Evolutionary conservation across 2,888 invertebrate species (phyloP), one percentile per base, ranked within the genome.

Genomic region (Agrotis ipsilon): DNA sequence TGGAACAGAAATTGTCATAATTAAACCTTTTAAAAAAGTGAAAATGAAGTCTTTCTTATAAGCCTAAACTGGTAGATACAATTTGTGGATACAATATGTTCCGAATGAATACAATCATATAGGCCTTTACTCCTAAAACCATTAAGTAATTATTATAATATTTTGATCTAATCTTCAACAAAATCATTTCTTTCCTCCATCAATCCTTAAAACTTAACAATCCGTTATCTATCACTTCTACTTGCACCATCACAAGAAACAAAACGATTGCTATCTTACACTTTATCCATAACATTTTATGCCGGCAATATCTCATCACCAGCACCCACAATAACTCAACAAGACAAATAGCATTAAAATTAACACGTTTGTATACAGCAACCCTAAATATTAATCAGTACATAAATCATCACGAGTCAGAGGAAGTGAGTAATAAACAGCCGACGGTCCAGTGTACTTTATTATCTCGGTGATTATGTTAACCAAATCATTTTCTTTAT

Each of bases 401-500:
- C 57, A 76, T 83, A 72, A 81, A 80, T 83, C 76, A 80, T 76
- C 32, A 21, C 45, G 67, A 55, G 54, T 55, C 62, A 65, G 66
- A 81, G 81, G 81, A 83, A 83, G 71, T 83, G 73, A 72, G 81
- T 71, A 76, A 73, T 81, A 71, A 70, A 73, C 69, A 62, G 46
- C 75, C 74, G 68, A 51, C 69, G 74, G 69, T 5, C 51, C 60
- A 48, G 49, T 51, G 19, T 65, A 24, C 45, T 65, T 75, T 61
- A 81, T 79, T 65, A 55, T 68, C 58, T 81, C 27, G 19, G 21
- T 48, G 49, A 62, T 69, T 63, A 68, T 61, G 24, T n/a, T 62
- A 51, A 69, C 58, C 52, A 77, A 71, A 77, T 71, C n/a, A 67
- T 81, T 64, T 49, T 51, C 16, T 59, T 75, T 27, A 48, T 48